Evolutionary conservation across 2,888 invertebrate species (phyloP).

Genomic region (Cenopis cana): DNA sequence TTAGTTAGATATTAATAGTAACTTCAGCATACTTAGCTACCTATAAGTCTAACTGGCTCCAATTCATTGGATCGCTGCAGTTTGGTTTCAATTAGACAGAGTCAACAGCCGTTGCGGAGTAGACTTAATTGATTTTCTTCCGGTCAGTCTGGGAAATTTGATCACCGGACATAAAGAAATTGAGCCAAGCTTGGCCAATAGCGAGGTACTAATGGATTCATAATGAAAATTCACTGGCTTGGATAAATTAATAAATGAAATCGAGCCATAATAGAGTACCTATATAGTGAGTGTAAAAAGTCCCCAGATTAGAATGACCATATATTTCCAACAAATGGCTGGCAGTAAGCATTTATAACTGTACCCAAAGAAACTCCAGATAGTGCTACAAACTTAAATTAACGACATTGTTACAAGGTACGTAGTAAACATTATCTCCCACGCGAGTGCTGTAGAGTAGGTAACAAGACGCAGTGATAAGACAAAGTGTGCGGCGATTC

Average conservation of each 20-base stretch:
- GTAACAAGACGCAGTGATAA: slow-evolving; percentile 31
- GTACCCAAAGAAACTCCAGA: neutral
- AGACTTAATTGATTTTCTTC: slow-evolving; percentile 65
- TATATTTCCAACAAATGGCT: no score
- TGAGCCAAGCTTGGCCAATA: slow-evolving; percentile 26
- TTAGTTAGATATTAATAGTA: slow-evolving; percentile 28
- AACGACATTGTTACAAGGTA: neutral
- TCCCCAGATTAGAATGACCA: no score
- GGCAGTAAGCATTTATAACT: no score
- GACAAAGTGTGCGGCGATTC: slow-evolving; percentile 35
- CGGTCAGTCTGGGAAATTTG: slow-evolving; percentile 53
- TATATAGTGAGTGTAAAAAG: neutral
- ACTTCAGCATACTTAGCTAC: slow-evolving; percentile 50
- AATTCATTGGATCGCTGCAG: slow-evolving; percentile 68
- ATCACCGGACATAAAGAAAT: slow-evolving; percentile 49
- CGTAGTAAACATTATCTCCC: slow-evolving; percentile 6
- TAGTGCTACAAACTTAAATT: neutral
- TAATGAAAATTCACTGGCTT: slow-evolving; percentile 14
- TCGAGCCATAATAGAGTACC: neutral
- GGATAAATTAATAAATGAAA: slow-evolving; percentile 2
- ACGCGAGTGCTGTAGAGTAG: neutral
- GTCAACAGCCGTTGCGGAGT: slow-evolving; percentile 65
- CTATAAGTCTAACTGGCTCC: slow-evolving; percentile 55
- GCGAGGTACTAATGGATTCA: slow-evolving; percentile 23
- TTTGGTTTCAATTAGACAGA: slow-evolving; percentile 76